Evolutionary conservation across 2,888 invertebrate genomes (phyloP).

Genomic region (Yponomeuta evonymella): DNA sequence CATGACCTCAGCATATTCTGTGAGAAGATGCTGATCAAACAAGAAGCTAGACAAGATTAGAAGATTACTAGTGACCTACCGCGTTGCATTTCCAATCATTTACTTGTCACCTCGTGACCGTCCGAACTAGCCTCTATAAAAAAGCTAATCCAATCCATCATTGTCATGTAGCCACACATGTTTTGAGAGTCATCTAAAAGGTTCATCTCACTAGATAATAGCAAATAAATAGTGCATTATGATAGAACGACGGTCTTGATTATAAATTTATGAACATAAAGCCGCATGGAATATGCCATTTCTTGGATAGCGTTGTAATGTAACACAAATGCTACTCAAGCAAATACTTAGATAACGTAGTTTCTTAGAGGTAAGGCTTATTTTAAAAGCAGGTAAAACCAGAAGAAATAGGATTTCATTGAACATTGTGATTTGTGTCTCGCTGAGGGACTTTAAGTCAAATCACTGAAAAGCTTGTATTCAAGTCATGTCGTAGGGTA

Average conservation of each 20-base stretch:
- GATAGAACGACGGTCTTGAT: not conserved
- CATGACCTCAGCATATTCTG: constrained; percentile 14
- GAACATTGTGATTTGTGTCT: too few species aligned
- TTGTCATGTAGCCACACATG: constrained; percentile 37
- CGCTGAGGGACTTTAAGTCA: too few species aligned
- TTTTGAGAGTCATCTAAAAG: constrained; percentile 33
- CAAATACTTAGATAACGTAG: too few species aligned
- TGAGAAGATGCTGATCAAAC: constrained; percentile 8
- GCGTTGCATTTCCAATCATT: constrained; percentile 23
- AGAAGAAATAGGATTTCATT: too few species aligned
- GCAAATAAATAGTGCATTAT: constrained; percentile 3
- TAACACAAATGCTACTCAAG: too few species aligned
- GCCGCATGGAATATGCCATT: too few species aligned
- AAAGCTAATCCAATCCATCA: constrained; percentile 45
- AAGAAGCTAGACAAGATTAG: constrained; percentile 15
- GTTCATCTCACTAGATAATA: constrained; percentile 21
- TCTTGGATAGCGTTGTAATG: too few species aligned
- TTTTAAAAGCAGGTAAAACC: too few species aligned
- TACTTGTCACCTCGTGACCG: constrained; percentile 18
- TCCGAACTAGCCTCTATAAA: constrained; percentile 24
- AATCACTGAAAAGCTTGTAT: too few species aligned
- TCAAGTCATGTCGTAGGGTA: too few species aligned
- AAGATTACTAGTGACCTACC: constrained; percentile 27
- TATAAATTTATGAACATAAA: too few species aligned
- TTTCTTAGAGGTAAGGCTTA: too few species aligned